A percentile compares a stretch with the other conserved stretches of the same genome.
Conservation (phyloP, 2,888 invertebrate species). For the Ypsolopha scabrella region DNA sequence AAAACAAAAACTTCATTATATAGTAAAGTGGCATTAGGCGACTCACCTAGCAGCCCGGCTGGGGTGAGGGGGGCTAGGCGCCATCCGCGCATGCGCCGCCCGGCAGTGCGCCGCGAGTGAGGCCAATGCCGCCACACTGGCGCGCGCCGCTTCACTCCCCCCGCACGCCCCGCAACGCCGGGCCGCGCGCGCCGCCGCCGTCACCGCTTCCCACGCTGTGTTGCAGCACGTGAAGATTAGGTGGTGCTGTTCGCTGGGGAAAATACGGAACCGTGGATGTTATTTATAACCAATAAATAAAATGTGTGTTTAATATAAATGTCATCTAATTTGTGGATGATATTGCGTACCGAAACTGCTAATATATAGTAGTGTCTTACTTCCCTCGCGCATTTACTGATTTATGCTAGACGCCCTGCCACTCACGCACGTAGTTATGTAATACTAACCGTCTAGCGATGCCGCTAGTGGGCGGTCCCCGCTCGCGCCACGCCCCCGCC, state of each 20-base stretch:
- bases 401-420: conserved; percentile 75
- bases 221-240: conserved; percentile 37
- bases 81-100: conserved; percentile 15
- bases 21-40: no score
- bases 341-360: no score
- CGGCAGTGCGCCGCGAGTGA: conserved; percentile 25
- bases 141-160: conserved; percentile 23
- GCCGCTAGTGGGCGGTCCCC: conserved; percentile 21
- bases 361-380: no score
- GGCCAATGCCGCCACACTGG: conserved; percentile 19
- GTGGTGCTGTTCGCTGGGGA: conserved; percentile 62
- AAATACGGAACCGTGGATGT: not conserved
- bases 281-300: no score
- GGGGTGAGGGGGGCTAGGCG: conserved; percentile 22
- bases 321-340: no score
- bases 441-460: not conserved
- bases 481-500: conserved; percentile 69
- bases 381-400: conserved; percentile 79
- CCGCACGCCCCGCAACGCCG: conserved; percentile 27
- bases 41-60: conserved; percentile 21
- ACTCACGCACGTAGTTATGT: conserved; percentile 59
- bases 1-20: no score
- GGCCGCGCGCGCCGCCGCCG: conserved; percentile 20
- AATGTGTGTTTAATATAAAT: no score
- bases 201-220: conserved; percentile 25